phyloP scores from a whole-genome alignment of 2,888 invertebrate species.

The Bibio marci region DNA sequence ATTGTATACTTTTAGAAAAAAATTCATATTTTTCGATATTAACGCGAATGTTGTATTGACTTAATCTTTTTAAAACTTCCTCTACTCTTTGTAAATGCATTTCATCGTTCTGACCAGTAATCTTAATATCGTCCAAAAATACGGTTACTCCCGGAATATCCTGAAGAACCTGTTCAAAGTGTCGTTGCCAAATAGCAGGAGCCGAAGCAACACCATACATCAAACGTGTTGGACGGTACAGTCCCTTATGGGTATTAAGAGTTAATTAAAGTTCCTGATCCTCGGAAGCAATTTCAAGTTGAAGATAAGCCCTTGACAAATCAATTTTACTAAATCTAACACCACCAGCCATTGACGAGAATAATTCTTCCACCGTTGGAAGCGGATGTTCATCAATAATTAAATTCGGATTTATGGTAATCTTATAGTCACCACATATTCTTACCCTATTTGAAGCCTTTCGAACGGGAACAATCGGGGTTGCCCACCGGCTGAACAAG shows the following conservation, averaged over 20 bases:
- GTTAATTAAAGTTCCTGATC: slow-evolving; percentile 16
- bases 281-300: slow-evolving; percentile 18
- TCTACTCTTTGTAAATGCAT: slow-evolving; percentile 13
- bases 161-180: slow-evolving; percentile 15
- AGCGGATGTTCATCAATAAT: slow-evolving; percentile 15
- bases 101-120: slow-evolving; percentile 12
- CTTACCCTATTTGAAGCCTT: slow-evolving; percentile 13
- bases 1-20: slow-evolving; percentile 14
- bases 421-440: slow-evolving; percentile 13
- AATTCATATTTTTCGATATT: slow-evolving; percentile 16
- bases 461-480: slow-evolving; percentile 18
- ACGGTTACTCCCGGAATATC: slow-evolving; percentile 15
- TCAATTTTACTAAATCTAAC: slow-evolving; percentile 16
- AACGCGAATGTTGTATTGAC: slow-evolving; percentile 13
- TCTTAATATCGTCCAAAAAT: slow-evolving; percentile 16
- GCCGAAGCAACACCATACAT: slow-evolving; percentile 19
- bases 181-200: slow-evolving; percentile 18
- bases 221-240: slow-evolving; percentile 17
- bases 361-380: slow-evolving; percentile 14
- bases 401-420: slow-evolving; percentile 14
- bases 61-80: slow-evolving; percentile 12
- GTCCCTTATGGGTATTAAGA: slow-evolving; percentile 19
- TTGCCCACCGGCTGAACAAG: slow-evolving; percentile 13
- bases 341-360: slow-evolving; percentile 13
- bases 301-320: slow-evolving; percentile 19